These are phyloP conservation scores for Echeneis naucrates DNA, from an alignment of 2,797 vertebrate genomes.

Conservation along the genomic window DNA sequence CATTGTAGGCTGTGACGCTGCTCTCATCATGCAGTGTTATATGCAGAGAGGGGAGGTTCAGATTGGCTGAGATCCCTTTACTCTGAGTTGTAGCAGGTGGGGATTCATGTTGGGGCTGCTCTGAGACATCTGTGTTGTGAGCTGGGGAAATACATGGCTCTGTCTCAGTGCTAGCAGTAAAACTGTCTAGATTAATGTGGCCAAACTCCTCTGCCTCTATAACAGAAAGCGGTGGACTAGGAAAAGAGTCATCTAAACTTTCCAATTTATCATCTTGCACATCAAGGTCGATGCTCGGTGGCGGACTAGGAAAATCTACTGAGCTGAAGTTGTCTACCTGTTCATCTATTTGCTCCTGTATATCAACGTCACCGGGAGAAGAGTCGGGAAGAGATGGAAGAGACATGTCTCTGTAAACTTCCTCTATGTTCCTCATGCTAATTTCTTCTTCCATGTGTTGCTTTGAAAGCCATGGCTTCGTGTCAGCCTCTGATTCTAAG, in stretches of 20 bases:
- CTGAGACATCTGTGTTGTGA: slow-evolving; percentile 53
- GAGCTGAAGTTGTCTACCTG: slow-evolving; percentile 79
- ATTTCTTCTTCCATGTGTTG: slow-evolving; percentile 45
- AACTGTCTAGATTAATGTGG: slow-evolving; percentile 77
- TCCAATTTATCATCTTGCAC: slow-evolving; percentile 82
- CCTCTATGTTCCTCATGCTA: slow-evolving; percentile 36
- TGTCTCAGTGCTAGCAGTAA: slow-evolving; percentile 63
- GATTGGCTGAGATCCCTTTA: slow-evolving; percentile 81
- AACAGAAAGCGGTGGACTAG: slow-evolving; percentile 81
- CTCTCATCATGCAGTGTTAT: slow-evolving; percentile 67
- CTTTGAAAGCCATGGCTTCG: slow-evolving; percentile 21
- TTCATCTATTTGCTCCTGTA: slow-evolving; percentile 64
- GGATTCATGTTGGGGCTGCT: slow-evolving; percentile 51
- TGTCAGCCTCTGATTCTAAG: slow-evolving; percentile 49
- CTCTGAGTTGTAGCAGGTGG: slow-evolving; percentile 69
- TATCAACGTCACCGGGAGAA: slow-evolving; percentile 62
- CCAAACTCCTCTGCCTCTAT: slow-evolving; percentile 74
- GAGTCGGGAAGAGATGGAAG: slow-evolving; percentile 52
- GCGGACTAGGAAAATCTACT: slow-evolving; percentile 83
- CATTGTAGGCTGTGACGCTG: slow-evolving; percentile 48
- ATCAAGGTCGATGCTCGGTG: slow-evolving; percentile 79
- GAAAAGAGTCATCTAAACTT: slow-evolving; percentile 83
- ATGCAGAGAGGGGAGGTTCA: slow-evolving; percentile 70
- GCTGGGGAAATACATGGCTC: slow-evolving; percentile 56
- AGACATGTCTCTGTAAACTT: slow-evolving; percentile 50